Evolutionary conservation across 2,888 invertebrate species (phyloP), one percentile per base, ranked within the genome.

Genomic region (Rapana venosa): DNA sequence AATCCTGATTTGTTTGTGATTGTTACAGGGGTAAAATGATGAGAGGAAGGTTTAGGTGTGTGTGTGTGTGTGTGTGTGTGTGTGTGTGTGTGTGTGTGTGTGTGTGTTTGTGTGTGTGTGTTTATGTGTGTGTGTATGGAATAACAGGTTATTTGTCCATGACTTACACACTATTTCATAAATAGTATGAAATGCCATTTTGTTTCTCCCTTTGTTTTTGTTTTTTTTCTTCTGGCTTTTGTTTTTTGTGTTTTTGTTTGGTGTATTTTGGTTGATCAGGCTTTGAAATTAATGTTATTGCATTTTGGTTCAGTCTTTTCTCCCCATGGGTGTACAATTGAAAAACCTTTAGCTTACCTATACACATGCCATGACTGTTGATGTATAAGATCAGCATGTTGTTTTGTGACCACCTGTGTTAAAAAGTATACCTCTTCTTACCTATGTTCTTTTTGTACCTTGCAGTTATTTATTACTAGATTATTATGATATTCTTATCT

Each of bases 401-500:
- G 79, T 79, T 32, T 79, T 20, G 35, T 79, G 79, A 32, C 79
- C 35, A 35, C 17, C 15, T 13, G 17, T 79, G 79, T 35, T 79
- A 35, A 79, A 79, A 32, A 32, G 20, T 79, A 66, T 66, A 66
- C 26, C 26, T 22, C 13, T 66, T 66, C 66, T 47, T 47, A 66
- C 26, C 17, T 79, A 15, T 79, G 15, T 13, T 79, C 35, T 32
- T 35, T 35, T 79, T 32, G 32, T 35, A 79, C 22, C 35, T 22
- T 11, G 79, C 79, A 79, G 32, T 32, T 79, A 79, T 79, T 79
- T 79, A 79, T 79, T 79, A 35, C 35, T 79, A 11, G 32, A 79
- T 35, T 35, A 79, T 79, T 13, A 32, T 32, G 22, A 11, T 35
- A 5, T 79, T 79, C 79, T 79, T 13, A 35, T 35, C 15, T 35